Conservation (phyloP, 2,797 vertebrate species). For the Bradypus variegatus region DNA sequence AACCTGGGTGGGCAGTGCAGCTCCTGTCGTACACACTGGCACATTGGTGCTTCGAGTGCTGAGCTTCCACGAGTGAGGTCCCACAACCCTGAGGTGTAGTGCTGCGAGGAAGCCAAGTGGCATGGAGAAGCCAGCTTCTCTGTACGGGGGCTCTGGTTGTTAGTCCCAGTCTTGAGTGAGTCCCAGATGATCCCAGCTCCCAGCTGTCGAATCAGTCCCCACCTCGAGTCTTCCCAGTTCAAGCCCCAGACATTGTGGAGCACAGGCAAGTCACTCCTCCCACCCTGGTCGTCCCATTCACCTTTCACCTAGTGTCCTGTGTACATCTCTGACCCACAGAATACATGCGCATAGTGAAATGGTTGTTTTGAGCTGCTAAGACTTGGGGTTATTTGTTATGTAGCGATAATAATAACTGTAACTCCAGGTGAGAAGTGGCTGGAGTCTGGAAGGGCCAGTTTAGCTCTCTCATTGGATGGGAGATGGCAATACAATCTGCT, state of each 20-base stretch:
- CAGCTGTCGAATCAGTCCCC: background rate
- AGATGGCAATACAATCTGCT: background rate
- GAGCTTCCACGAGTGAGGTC: background rate
- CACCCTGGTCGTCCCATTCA: background rate
- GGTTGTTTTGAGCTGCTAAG: background rate
- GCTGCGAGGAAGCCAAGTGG: background rate
- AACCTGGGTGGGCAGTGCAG: too few relatives aligned
- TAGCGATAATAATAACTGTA: background rate
- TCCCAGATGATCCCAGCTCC: background rate
- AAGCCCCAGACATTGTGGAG: background rate
- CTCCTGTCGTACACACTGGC: background rate
- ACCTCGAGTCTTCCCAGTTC: background rate
- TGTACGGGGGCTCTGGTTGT: rapidly evolving
- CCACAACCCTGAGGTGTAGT: background rate
- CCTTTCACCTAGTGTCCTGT: background rate
- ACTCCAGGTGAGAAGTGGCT: background rate
- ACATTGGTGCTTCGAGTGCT: background rate
- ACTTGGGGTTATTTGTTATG: background rate
- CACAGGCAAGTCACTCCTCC: background rate
- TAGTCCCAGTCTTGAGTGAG: background rate
- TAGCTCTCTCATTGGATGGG: background rate
- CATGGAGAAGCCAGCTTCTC: background rate
- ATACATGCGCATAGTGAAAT: background rate
- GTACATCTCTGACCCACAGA: background rate
- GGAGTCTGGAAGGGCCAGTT: background rate